Conservation (phyloP, 1,140 invertebrate genomes). For the Centruroides vittatus region DNA sequence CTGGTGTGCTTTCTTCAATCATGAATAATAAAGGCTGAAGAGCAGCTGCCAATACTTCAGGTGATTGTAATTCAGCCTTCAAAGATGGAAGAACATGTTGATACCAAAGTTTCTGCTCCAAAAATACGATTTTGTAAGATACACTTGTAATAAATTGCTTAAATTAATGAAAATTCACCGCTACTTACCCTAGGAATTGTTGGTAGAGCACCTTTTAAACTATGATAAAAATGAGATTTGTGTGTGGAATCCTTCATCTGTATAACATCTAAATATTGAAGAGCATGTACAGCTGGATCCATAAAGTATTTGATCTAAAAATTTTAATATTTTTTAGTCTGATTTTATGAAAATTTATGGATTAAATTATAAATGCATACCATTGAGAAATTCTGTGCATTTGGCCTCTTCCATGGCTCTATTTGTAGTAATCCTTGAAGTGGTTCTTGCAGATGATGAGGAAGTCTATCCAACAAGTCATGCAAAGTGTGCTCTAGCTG, state of each 20-base stretch:
- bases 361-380: constrained; percentile 39
- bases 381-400: constrained; percentile 70
- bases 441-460: constrained; percentile 70
- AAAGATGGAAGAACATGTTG: constrained; percentile 84
- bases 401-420: constrained; percentile 65
- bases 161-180: constrained; percentile 16
- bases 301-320: constrained; percentile 42
- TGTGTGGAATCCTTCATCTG: constrained; percentile 79
- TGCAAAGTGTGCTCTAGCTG: constrained; percentile 51
- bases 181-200: constrained; percentile 69
- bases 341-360: no score
- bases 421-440: constrained; percentile 63
- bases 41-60: constrained; percentile 74
- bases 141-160: neutral
- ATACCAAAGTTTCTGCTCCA: constrained; percentile 83
- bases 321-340: no score
- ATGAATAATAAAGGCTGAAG: constrained; percentile 76
- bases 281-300: constrained; percentile 69
- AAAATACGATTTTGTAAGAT: neutral
- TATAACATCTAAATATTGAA: constrained; percentile 83
- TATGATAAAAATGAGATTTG: constrained; percentile 78
- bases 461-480: constrained; percentile 58
- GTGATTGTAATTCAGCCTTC: constrained; percentile 63
- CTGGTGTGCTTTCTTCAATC: constrained; percentile 61
- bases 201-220: constrained; percentile 67